Base-by-base conservation (phyloP, 2,888 invertebrate species). In the Iphiclides podalirius region DNA sequence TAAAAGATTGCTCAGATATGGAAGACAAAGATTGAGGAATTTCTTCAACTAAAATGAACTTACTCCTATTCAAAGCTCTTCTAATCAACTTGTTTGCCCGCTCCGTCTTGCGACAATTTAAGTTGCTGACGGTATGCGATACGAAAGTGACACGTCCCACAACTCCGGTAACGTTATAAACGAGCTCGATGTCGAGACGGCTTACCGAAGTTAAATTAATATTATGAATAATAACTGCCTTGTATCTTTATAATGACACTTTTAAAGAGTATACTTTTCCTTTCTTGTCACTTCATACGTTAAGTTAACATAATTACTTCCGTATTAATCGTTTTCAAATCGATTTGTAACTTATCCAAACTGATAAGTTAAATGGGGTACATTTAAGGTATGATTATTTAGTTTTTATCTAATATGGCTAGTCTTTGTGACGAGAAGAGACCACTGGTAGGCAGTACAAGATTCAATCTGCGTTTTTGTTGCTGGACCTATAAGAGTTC, bases 21-120 rank as follows among this genome's bases (percentile, higher is more conserved):
- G n/a, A n/a, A n/a, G n/a, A n/a, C n/a, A n/a, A n/a, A n/a, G n/a
- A n/a, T n/a, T n/a, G n/a, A n/a, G n/a, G n/a, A n/a, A n/a, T n/a
- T n/a, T n/a, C n/a, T n/a, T n/a, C n/a, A n/a, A 28, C 28, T 2
- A 40, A 16, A 31, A 15, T 40, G 28, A 11, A 15, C 28, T 16
- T 4, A 4, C 12, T 36, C 4, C 7, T 31, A 45, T 31, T 28
- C 31, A 45, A 45, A 45, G 45, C 37, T 38, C 17, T 37, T 45
- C 17, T 31, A 17, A 45, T 45, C 45, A 12, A 45, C 37, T 45
- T 45, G 17, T 26, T 26, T 12, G 7, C 8, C 1, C 26, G 39
- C 9, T 16, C 31, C 20, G n/a, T n/a, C n/a, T n/a, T n/a, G n/a
- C n/a, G n/a, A n/a, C n/a, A n/a, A n/a, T n/a, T n/a, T n/a, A 46